Percentiles rank a stretch among this genome's conserved stretches.
phyloP scores from a whole-genome alignment of 2,888 invertebrate genomes.

The Scelioninae gen. 2 region DNA sequence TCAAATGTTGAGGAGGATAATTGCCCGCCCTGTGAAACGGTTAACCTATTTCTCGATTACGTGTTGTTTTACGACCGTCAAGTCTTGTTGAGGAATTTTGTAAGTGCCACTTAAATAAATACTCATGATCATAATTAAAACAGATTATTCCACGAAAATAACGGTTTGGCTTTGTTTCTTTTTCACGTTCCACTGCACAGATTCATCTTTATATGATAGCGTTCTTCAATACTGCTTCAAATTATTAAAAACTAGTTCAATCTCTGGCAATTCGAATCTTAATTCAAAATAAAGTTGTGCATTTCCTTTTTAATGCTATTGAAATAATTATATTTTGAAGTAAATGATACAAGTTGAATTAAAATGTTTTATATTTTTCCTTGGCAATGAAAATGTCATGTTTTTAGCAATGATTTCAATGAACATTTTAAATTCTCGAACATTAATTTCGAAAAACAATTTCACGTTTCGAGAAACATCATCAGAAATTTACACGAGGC shows the following conservation, averaged over 20 bases:
- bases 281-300: no score
- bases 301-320: no score
- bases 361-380: neutral
- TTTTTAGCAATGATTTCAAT: neutral
- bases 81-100: conserved; percentile 36
- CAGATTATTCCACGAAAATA: neutral
- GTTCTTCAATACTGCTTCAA: no score
- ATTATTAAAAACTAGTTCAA: no score
- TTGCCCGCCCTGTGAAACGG: conserved; percentile 29
- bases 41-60: conserved; percentile 51
- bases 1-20: conserved; percentile 46
- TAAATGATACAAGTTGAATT: no score
- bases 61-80: conserved; percentile 32
- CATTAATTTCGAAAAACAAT: conserved; percentile 10
- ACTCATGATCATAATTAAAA: conserved; percentile 33
- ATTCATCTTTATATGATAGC: no score
- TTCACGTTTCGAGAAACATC: conserved; percentile 4
- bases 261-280: no score
- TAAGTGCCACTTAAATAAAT: conserved; percentile 29
- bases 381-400: neutral
- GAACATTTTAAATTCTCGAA: neutral
- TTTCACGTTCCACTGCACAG: neutral
- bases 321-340: no score
- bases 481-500: conserved; percentile 13
- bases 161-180: neutral